Evolutionary conservation across 1,140 invertebrate species (phyloP).

Genomic region (Drosophila suzukii): DNA sequence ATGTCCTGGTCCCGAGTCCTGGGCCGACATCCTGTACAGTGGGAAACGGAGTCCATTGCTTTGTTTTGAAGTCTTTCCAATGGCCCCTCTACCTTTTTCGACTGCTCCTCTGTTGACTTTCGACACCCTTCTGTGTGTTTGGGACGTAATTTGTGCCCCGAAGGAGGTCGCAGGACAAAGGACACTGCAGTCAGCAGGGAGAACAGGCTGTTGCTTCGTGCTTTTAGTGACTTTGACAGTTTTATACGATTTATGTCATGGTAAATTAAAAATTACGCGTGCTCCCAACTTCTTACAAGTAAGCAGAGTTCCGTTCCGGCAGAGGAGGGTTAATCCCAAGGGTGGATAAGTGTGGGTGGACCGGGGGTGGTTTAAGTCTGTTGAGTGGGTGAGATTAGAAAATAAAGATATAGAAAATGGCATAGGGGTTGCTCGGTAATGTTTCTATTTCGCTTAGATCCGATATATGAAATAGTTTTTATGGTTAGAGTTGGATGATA

Average conservation of each 20-base stretch:
- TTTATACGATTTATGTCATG: constrained; percentile 83
- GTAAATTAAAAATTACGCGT: constrained; percentile 81
- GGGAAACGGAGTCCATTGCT: constrained; percentile 35
- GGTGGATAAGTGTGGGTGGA: constrained; percentile 8
- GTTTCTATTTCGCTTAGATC: constrained; percentile 8
- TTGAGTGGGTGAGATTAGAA: constrained; percentile 47
- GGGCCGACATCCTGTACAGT: constrained; percentile 56
- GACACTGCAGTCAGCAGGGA: constrained; percentile 31
- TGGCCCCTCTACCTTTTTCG: constrained; percentile 18
- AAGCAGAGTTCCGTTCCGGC: constrained; percentile 3
- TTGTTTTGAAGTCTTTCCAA: constrained; percentile 58
- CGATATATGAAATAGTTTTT: constrained; percentile 33
- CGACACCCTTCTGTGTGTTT: constrained; percentile 73
- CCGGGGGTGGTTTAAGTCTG: constrained; percentile 5
- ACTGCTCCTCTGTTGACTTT: constrained; percentile 60
- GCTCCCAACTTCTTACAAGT: constrained; percentile 32
- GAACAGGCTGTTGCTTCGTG: constrained; percentile 68
- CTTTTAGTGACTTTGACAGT: constrained; percentile 82
- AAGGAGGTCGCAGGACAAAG: constrained; percentile 34
- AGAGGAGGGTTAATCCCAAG: constrained; percentile 20
- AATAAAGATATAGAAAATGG: constrained; percentile 31
- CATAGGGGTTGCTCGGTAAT: constrained; percentile 16
- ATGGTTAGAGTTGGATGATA: constrained; percentile 2
- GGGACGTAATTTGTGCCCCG: constrained; percentile 70
- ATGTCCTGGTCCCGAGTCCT: constrained; percentile 46